These are phyloP conservation scores for Mobula birostris DNA, from an alignment of 2,113 vertebrate genomes.

Conservation along the genomic window DNA sequence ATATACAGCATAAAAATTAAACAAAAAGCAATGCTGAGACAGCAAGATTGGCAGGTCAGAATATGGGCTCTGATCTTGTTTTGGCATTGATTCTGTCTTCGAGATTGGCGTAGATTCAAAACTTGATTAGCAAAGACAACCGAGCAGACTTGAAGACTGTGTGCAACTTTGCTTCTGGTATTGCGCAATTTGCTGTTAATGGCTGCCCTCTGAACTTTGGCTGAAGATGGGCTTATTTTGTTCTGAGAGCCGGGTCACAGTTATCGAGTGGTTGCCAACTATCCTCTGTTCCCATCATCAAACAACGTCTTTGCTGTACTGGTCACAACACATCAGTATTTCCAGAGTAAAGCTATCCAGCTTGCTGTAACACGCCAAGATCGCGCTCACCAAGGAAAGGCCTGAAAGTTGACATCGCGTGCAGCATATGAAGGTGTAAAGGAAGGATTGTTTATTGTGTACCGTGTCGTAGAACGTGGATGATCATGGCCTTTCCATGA, in stretches of 20 bases:
- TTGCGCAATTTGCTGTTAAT: background rate
- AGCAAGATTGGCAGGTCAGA: conserved; percentile 3
- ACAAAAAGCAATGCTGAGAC: background rate
- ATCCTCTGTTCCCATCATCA: background rate
- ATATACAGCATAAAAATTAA: background rate
- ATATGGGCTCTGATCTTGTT: background rate
- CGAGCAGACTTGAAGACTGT: background rate
- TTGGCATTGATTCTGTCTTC: background rate
- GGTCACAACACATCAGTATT: background rate
- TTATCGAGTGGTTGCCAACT: background rate
- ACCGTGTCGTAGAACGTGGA: no score
- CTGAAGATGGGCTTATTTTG: background rate
- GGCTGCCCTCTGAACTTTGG: background rate
- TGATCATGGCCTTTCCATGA: no score
- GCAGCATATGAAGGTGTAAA: background rate
- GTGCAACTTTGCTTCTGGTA: no score
- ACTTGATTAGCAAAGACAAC: background rate
- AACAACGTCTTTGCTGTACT: background rate
- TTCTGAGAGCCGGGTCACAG: background rate
- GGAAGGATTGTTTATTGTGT: no score
- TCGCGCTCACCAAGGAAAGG: background rate
- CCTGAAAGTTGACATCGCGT: background rate
- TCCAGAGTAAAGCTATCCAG: background rate
- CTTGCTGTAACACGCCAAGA: background rate
- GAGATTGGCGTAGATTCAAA: background rate